Percentiles rank a stretch among this genome's conserved stretches.
Evolutionary conservation across 2,797 vertebrate species (phyloP).

Genomic region (Florisuga fusca): DNA sequence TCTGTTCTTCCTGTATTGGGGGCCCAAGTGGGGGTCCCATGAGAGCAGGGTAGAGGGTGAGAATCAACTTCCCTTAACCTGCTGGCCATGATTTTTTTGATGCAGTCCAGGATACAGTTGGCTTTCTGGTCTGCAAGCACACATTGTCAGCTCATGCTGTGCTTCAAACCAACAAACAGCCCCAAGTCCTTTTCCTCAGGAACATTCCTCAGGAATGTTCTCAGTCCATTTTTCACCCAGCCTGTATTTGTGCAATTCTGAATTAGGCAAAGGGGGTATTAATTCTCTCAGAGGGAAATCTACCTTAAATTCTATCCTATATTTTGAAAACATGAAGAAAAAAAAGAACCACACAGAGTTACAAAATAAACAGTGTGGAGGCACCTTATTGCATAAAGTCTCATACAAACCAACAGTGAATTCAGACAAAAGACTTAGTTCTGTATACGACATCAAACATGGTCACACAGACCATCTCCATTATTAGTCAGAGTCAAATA

Average conservation of each 20-base stretch:
- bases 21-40: too few species aligned
- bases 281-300: not conserved
- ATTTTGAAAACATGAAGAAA: not conserved
- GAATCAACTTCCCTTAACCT: too few species aligned
- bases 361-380: not conserved
- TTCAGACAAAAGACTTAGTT: not conserved
- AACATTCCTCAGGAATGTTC: too few species aligned
- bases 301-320: not conserved
- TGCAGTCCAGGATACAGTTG: too few species aligned
- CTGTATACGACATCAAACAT: not conserved
- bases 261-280: not conserved
- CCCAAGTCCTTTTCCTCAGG: too few species aligned
- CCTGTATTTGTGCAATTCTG: not conserved
- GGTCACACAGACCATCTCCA: not conserved
- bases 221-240: too few species aligned
- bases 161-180: too few species aligned
- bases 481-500: not conserved
- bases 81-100: too few species aligned
- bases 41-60: too few species aligned
- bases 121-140: too few species aligned
- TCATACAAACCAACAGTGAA: not conserved
- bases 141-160: too few species aligned
- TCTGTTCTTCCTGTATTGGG: too few species aligned
- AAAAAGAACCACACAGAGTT: not conserved
- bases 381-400: not conserved